Conservation (phyloP, 1,140 invertebrate genomes). For the Penaeus vannamei region DNA sequence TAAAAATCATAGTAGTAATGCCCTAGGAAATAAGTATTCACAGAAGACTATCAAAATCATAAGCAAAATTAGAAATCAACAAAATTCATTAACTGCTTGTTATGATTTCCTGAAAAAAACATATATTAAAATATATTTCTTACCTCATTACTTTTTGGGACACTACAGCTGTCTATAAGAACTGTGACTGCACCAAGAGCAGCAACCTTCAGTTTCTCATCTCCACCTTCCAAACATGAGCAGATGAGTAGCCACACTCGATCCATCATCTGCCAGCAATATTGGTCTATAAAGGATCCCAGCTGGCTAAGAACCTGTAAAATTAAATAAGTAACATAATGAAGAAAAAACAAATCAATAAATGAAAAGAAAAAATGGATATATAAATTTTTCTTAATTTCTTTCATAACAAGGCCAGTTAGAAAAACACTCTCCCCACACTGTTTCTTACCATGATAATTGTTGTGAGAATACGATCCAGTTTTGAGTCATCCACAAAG, state of each 20-base stretch:
- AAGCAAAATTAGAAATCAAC: too few species aligned
- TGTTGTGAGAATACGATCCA: constrained; percentile 36
- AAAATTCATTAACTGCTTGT: too few species aligned
- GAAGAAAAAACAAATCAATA: neutral
- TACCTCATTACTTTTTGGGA: constrained; percentile 26
- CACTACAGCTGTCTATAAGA: constrained; percentile 45
- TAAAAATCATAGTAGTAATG: too few species aligned
- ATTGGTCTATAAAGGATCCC: constrained; percentile 35
- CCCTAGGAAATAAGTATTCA: too few species aligned
- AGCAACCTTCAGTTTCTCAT: constrained; percentile 32
- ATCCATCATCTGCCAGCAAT: constrained; percentile 3
- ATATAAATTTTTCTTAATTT: neutral
- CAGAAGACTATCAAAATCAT: too few species aligned
- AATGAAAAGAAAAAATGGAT: neutral
- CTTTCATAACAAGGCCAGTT: neutral
- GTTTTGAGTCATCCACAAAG: constrained; percentile 33
- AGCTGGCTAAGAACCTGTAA: constrained; percentile 38
- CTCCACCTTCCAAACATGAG: constrained; percentile 48
- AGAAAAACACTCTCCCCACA: too few species aligned
- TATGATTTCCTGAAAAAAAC: neutral
- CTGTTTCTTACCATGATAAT: constrained; percentile 22
- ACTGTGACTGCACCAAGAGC: constrained; percentile 6
- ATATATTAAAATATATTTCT: constrained; percentile 1
- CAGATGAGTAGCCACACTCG: constrained; percentile 39
- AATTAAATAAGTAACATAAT: too few species aligned